phyloP scores from a whole-genome alignment of 2,888 invertebrate genomes.

The Eupeodes luniger region DNA sequence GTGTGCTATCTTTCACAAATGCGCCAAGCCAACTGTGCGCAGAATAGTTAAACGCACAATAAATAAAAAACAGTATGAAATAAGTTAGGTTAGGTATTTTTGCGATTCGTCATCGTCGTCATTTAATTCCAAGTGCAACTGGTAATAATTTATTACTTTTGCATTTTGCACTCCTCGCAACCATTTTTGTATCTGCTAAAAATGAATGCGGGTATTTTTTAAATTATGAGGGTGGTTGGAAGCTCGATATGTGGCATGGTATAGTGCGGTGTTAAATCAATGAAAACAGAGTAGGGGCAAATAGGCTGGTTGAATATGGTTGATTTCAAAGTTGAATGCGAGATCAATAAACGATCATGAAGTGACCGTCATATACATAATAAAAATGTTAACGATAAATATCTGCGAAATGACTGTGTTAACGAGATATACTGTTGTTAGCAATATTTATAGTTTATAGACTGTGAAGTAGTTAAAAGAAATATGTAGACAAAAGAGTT shows the following conservation, averaged over 20 bases:
- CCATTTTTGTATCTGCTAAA: constrained; percentile 11
- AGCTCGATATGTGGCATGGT: constrained; percentile 20
- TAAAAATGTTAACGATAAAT: constrained; percentile 44
- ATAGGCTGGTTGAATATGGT: neutral
- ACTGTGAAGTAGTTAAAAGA: no score
- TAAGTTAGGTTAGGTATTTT: constrained; percentile 25
- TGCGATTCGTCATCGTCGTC: constrained; percentile 63
- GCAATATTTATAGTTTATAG: neutral
- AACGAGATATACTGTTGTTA: neutral
- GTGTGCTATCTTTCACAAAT: constrained; percentile 69
- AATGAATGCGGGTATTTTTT: constrained; percentile 63
- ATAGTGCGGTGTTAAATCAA: neutral
- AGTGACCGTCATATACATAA: constrained; percentile 61
- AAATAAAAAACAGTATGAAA: constrained; percentile 1
- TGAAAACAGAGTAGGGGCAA: neutral
- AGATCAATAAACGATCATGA: constrained; percentile 73
- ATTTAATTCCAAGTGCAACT: constrained; percentile 22
- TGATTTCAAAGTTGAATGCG: constrained; percentile 6
- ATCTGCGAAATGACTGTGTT: constrained; percentile 7
- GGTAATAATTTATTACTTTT: constrained; percentile 20
- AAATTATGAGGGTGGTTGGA: constrained; percentile 70
- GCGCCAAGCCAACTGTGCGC: constrained; percentile 66
- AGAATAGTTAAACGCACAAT: constrained; percentile 59
- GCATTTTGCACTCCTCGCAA: neutral
- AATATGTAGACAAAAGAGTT: no score